Base-by-base conservation (phyloP, 2,888 invertebrate species). In the Fragum sueziense region DNA sequence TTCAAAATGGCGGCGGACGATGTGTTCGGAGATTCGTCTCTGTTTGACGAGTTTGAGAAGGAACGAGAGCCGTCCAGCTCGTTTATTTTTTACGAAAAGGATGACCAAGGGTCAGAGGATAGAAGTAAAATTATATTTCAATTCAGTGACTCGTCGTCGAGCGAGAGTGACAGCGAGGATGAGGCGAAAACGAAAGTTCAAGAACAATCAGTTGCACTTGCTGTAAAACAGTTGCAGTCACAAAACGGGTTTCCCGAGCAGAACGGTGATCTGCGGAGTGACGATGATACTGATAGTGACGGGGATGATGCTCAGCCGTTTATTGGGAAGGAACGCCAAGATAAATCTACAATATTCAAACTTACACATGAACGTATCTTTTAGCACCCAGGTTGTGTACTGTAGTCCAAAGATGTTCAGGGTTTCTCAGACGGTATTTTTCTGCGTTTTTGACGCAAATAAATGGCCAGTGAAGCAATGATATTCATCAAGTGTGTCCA, bases 21-120 rank as follows among this genome's bases (percentile, higher is more conserved):
- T 79, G 76, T 89, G 57, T 91, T 91, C 84, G 91, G 90, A 7
- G 89, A 90, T 85, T 86, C 89, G 20, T 84, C 85, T 34, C 82
- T 91, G 2, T 91, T 91, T 80, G 89, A 87, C 0, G 91, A 91
- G 82, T 91, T 91, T 85, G 91, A 91, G 31, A 90, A 87, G 79
- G 90, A 90, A 27, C 79, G 91, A 31, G 86, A 88, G 25, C 81
- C 88, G 7, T 79, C 86, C 29, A 84, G 85, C n/a, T 86, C 87
- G 7, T 90, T 90, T 76, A 88, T 89, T 69, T 80, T 86, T 51
- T 88, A 84, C 65, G 87, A 88, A 29, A 84, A 78, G 52, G 85
- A 86, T 52, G 85, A 85, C 7, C 79, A 80, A 22, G 87, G 87
- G 2, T 59, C 54, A 52, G 81, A 82, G 74, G 87, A 88, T 70